Conservation (phyloP, 2,113 vertebrate genomes). For the Nycticebus coucang region DNA sequence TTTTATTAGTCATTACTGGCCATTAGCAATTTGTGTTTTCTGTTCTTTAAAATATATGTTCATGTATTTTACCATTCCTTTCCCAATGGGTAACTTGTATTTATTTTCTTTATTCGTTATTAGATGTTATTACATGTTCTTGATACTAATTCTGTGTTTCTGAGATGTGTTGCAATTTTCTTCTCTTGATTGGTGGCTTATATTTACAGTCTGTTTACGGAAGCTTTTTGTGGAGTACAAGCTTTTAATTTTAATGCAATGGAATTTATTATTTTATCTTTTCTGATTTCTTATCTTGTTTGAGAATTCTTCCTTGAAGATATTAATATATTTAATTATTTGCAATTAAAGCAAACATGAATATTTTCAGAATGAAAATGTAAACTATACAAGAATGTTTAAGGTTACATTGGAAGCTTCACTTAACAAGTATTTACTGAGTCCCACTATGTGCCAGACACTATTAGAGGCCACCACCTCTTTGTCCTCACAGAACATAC, state of each 20-base stretch:
- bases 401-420: conserved; percentile 16
- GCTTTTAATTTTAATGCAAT: not conserved
- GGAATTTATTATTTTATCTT: not conserved
- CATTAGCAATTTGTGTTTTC: not conserved
- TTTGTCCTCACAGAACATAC: not conserved
- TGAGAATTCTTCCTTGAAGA: not conserved
- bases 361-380: not conserved
- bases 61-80: not conserved
- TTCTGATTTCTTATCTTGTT: not conserved
- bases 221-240: not conserved
- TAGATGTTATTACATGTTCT: not conserved
- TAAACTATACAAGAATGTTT: not conserved
- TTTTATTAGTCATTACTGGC: conserved; percentile 1
- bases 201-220: not conserved
- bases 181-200: not conserved
- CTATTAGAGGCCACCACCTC: not conserved
- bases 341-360: not conserved
- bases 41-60: conserved; percentile 37
- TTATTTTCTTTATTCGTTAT: not conserved
- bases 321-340: not conserved
- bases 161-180: not conserved
- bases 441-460: not conserved
- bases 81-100: not conserved
- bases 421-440: not conserved
- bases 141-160: not conserved